A percentile compares a stretch with the other conserved stretches of the same genome.
These are phyloP conservation scores for Ascidia mentula DNA, from an alignment of 23 tunicate genomes.

Conservation along the genomic window DNA sequence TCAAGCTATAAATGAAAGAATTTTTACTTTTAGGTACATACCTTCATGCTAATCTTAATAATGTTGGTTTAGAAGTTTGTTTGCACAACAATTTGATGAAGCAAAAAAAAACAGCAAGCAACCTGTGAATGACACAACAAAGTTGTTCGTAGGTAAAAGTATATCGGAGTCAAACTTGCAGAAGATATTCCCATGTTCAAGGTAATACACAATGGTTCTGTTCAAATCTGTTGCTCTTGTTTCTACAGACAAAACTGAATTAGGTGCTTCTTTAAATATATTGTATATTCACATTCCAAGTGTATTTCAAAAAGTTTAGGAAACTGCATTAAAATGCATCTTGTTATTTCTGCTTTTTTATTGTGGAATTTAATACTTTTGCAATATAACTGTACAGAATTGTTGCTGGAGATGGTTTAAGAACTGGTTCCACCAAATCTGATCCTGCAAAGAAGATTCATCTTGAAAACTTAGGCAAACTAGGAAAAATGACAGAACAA, in stretches of 20 bases:
- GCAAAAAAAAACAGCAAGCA: background rate
- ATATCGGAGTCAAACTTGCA: background rate
- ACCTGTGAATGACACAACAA: background rate
- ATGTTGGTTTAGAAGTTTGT: conserved; percentile 29
- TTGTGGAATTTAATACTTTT: background rate
- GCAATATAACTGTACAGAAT: background rate
- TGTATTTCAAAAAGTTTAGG: too few species aligned
- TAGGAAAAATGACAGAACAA: conserved; percentile 35
- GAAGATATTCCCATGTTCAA: background rate
- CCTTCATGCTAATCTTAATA: too few species aligned
- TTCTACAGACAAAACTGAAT: too few species aligned
- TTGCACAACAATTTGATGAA: conserved; percentile 36
- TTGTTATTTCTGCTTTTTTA: background rate
- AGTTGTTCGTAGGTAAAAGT: background rate
- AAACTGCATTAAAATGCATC: background rate
- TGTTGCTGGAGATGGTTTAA: conserved; percentile 33
- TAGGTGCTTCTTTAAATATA: too few species aligned
- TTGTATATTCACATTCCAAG: too few species aligned
- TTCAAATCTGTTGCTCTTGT: background rate
- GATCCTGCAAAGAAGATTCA: conserved; percentile 14
- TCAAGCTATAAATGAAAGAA: too few species aligned
- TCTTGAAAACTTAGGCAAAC: conserved; percentile 53
- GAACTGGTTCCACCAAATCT: background rate
- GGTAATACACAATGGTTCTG: background rate
- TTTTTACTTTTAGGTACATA: too few species aligned